A percentile compares a stretch with the other conserved stretches of the same genome.
Evolutionary conservation across 1,140 invertebrate species (phyloP).

Genomic region (Brachionus rubens): DNA sequence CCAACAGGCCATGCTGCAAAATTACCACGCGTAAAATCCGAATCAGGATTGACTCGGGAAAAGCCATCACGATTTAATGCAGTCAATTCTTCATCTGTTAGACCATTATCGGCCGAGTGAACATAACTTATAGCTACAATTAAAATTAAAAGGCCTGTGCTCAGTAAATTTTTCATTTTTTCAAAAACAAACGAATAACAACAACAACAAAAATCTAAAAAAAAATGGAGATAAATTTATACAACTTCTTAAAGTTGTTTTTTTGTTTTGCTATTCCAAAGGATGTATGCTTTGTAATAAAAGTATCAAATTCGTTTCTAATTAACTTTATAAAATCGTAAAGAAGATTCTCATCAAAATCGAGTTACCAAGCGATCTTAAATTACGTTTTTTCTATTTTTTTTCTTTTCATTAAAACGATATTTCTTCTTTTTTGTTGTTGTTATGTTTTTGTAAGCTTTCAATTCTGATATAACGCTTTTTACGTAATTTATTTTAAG

Average conservation of each 20-base stretch:
- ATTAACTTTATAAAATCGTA: background rate
- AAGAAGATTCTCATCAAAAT: background rate
- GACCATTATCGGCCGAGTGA: background rate
- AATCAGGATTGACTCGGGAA: conserved; percentile 1
- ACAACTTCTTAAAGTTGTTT: too few relatives aligned
- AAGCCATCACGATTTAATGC: conserved; percentile 38
- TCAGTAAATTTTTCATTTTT: background rate
- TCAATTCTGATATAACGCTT: too few relatives aligned
- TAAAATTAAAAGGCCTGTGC: background rate
- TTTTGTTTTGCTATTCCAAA: too few relatives aligned
- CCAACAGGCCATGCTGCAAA: conserved; percentile 33
- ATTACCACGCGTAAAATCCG: background rate
- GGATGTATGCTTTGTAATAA: too few relatives aligned
- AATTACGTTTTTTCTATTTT: background rate
- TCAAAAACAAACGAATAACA: background rate
- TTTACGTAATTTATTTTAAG: background rate
- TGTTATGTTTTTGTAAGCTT: too few relatives aligned
- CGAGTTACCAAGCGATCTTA: conserved; percentile 31
- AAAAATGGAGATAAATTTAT: too few relatives aligned
- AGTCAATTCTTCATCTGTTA: conserved; percentile 3
- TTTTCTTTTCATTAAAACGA: too few relatives aligned
- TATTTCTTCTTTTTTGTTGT: too few relatives aligned
- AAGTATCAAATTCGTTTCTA: background rate
- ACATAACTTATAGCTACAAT: background rate
- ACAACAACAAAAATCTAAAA: too few relatives aligned